Percentiles rank a stretch among this genome's conserved stretches.
Conservation (phyloP, 2,113 vertebrate genomes). For the Sisor rabdophorus region DNA sequence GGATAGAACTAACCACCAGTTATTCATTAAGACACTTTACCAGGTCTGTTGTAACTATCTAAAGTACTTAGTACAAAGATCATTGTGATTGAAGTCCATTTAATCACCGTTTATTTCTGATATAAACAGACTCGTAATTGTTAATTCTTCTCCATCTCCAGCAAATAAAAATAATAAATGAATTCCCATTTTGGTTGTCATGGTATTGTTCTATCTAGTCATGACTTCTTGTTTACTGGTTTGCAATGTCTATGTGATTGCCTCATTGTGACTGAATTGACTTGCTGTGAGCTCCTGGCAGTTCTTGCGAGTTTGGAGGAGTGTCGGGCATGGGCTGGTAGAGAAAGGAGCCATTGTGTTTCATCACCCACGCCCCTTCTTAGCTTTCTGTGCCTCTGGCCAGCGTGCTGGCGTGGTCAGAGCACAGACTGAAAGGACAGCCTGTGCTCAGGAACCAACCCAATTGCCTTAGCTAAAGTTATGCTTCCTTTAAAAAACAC, state of each 20-base stretch:
- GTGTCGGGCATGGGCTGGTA: constrained; percentile 31
- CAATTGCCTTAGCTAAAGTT: constrained; percentile 55
- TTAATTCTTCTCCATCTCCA: constrained; percentile 11
- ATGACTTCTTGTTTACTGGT: constrained; percentile 13
- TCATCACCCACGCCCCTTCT: constrained; percentile 48
- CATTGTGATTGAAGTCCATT: constrained; percentile 24
- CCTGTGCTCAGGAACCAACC: constrained; percentile 62
- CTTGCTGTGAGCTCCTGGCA: constrained; percentile 32
- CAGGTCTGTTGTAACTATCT: background rate
- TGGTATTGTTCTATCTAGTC: constrained; percentile 4
- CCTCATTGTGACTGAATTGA: constrained; percentile 24
- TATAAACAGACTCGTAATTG: background rate
- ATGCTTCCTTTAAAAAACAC: constrained; percentile 71
- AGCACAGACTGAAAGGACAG: constrained; percentile 61
- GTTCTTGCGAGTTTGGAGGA: constrained; percentile 23
- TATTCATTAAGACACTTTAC: background rate
- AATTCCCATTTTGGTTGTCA: constrained; percentile 4
- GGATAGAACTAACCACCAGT: no score
- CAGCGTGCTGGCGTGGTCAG: constrained; percentile 44
- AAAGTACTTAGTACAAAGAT: constrained; percentile 14
- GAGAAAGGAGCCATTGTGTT: constrained; percentile 68
- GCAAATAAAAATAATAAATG: background rate
- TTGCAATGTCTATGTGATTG: background rate
- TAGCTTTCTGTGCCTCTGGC: constrained; percentile 48
- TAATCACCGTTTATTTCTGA: constrained; percentile 10